Evolutionary conservation across 2,888 invertebrate genomes (phyloP), one percentile per base, ranked within the genome.

Genomic region (Busseola fusca): DNA sequence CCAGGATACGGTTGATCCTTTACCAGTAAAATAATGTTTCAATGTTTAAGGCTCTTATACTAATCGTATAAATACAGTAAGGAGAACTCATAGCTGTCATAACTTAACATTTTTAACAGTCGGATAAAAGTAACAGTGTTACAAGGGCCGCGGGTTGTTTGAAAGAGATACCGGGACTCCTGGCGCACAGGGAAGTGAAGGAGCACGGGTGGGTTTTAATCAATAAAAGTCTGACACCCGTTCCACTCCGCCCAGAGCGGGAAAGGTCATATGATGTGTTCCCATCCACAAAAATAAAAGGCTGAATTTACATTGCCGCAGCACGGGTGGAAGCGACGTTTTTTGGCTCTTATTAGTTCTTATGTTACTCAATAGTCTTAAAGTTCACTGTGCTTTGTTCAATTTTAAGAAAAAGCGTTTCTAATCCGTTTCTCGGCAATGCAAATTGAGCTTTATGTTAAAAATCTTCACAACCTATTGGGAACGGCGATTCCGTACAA

Each of bases 1-100:
- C 99, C 87, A 99, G 93, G 82, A 99, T 99, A 70, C 99, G 97
- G 91, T 98, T 99, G 75, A 99, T 99, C 82, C 98, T 97, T 21
- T 5, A 59, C 0, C 18, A 70, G 45, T 3, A 72, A 73, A 54
- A 59, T 42, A 27, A 54, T 40, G 27, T n/a, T 3, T 59, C 21
- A 52, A 57, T 37, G 12, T 21, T 60, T 21, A 21, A 9, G 25
- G 12, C 12, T 21, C 14, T 9, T 42, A 40, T 14, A 25, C 7
- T 12, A 21, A 60, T 14, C 25, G 21, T 42, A 27, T 1, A 27
- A 18, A 60, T 27, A 12, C n/a, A 10, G 6, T 18, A 42, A 25
- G 6, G 18, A 25, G 6, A 34, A 4, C 34, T 34, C 34, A 34
- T 3, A n/a, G n/a, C 6, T 40, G 6, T 40, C 10, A 18, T 18